Percentiles rank a stretch among this genome's conserved stretches.
These are phyloP conservation scores for Pilophorus perplexus DNA, from an alignment of 2,888 invertebrate species.

Conservation along the genomic window DNA sequence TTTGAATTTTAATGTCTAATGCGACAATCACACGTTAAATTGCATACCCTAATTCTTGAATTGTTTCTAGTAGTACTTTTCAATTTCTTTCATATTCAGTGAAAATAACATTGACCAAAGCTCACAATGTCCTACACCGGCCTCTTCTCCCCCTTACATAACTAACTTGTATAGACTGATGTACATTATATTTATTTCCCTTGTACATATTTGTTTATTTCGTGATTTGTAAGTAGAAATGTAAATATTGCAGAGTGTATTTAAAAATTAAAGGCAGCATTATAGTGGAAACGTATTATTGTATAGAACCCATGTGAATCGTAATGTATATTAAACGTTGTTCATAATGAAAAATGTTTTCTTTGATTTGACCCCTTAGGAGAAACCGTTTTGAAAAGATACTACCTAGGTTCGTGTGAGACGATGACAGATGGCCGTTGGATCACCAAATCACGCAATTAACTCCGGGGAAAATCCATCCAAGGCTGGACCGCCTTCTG, in stretches of 20 bases:
- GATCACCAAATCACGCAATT: too few species aligned
- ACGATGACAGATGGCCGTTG: too few species aligned
- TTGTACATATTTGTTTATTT: conserved; percentile 34
- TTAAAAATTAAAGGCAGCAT: conserved; percentile 31
- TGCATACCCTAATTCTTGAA: too few species aligned
- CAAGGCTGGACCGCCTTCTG: too few species aligned
- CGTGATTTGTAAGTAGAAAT: conserved; percentile 33
- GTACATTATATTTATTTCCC: conserved; percentile 40
- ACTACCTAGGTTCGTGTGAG: too few species aligned
- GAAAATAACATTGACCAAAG: conserved; percentile 34
- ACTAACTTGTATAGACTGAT: conserved; percentile 43
- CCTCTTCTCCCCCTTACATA: conserved; percentile 1
- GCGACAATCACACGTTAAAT: too few species aligned
- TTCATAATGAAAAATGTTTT: conserved; percentile 20
- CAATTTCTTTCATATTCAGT: too few species aligned
- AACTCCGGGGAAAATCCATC: too few species aligned
- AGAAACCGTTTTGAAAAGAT: too few species aligned
- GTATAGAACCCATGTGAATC: conserved; percentile 45
- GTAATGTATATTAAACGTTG: conserved; percentile 46
- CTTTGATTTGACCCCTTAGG: too few species aligned
- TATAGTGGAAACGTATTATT: conserved; percentile 42
- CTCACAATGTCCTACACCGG: conserved; percentile 26
- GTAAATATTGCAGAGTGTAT: conserved; percentile 43
- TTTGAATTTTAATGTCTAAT: too few species aligned
- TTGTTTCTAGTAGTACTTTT: too few species aligned